Base-by-base conservation (phyloP, 2,113 vertebrate genomes). In the Pongo pygmaeus region DNA sequence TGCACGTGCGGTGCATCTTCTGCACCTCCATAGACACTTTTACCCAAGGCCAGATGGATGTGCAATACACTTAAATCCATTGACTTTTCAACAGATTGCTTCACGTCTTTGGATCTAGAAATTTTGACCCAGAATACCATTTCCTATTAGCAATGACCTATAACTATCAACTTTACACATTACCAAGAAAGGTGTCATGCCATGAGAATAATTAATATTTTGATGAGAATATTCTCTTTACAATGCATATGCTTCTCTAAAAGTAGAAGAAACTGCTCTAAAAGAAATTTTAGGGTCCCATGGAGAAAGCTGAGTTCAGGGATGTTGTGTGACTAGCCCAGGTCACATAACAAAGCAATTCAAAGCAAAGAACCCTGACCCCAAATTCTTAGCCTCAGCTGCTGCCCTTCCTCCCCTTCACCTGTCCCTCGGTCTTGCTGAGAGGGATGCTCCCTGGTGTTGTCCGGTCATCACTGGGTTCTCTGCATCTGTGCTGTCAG, bases 91-190 rank as follows among this genome's bases (percentile, higher is more conserved):
- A 6, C 32, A 6, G 43, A 55, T 22, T 23, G 57, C 46, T 43
- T 75, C 20, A 52, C 23, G 57, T 72, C 61, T 90, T 89, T 38
- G 52, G 27, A 78, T 55, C 35, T 48, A 64, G 80, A 85, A 85
- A 57, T 67, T 93, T 94, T 46, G 75, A 23, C 46, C 4, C 69
- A 50, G 80, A 90, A 40, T 92, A 79, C 25, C 18, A 27, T 72
- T 92, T 91, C 43, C 35, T 75, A 12, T 57, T 75, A 81, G 5
- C 46, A 94, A 25, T 61, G 59, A 64, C 40, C 59, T 35, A 0
- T 46, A 88, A n/a, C 27, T 50, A 30, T 74, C 32, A 40, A n/a
- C 35, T 35, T 22, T 94, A 43, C 20, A 52, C 52, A 40, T 74
- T 38, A 30, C 40, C 59, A 30, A 72, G 78, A 69, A 72, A 46